Conservation (phyloP, 2,888 invertebrate genomes). For the Onthophagus sagittarius region DNA sequence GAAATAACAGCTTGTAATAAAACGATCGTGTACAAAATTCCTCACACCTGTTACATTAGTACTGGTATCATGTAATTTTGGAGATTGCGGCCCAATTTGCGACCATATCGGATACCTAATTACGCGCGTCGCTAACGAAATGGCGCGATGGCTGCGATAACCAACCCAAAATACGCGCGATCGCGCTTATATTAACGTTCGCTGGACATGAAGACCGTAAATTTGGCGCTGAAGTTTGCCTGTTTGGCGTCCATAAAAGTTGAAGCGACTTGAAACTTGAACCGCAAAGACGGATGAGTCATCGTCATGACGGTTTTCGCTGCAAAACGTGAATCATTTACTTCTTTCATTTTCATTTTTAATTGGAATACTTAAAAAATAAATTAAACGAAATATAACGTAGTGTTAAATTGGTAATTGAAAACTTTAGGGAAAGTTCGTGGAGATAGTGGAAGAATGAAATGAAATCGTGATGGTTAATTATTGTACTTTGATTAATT, state of each 20-base stretch:
- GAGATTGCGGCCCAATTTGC: conserved; percentile 9
- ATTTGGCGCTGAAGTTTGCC: not conserved
- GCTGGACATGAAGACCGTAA: not conserved
- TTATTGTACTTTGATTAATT: conserved; percentile 7
- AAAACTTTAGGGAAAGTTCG: not conserved
- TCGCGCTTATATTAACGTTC: not conserved
- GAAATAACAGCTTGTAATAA: not conserved
- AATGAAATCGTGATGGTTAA: not conserved
- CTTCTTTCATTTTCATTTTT: not conserved
- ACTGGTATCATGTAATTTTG: conserved; percentile 1
- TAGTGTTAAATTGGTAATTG: not conserved
- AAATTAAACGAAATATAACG: not conserved
- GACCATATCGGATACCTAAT: conserved; percentile 8
- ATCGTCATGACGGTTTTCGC: not conserved
- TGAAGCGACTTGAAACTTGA: not conserved
- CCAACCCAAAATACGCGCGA: conserved; percentile 1
- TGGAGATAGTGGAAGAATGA: not conserved
- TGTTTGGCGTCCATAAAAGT: not conserved
- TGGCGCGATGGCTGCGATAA: conserved; percentile 2
- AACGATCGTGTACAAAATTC: not conserved
- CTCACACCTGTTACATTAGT: not conserved
- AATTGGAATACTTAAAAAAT: not conserved
- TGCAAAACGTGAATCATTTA: not conserved
- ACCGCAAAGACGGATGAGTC: not conserved
- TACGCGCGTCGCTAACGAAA: conserved; percentile 10